Base-by-base conservation (phyloP, 2,113 vertebrate species). In the Dasypus novemcinctus region DNA sequence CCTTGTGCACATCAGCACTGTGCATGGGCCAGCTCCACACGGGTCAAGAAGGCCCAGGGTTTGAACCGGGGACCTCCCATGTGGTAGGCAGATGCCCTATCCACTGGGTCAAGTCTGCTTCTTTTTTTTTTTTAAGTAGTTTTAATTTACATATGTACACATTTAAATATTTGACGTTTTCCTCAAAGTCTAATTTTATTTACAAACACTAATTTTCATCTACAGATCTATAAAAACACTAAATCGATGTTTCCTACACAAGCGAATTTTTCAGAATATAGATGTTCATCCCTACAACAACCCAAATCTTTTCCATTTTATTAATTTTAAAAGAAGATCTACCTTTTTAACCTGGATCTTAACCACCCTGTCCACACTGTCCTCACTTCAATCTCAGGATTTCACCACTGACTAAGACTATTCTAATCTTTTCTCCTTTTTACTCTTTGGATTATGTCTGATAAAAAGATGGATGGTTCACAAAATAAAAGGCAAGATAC, bases 71-170 rank as follows among this genome's bases (percentile, higher is more conserved):
- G n/a, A n/a, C n/a, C n/a, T n/a, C n/a, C n/a, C n/a, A n/a, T n/a
- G n/a, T n/a, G n/a, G n/a, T n/a, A n/a, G n/a, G n/a, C n/a, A n/a
- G n/a, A n/a, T n/a, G n/a, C n/a, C n/a, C n/a, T n/a, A n/a, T n/a
- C n/a, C n/a, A n/a, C n/a, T n/a, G n/a, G n/a, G n/a, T n/a, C n/a
- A n/a, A n/a, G n/a, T n/a, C n/a, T n/a, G n/a, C n/a, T n/a, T n/a
- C n/a, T n/a, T n/a, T n/a, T n/a, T n/a, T n/a, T n/a, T n/a, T n/a
- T n/a, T n/a, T n/a, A n/a, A n/a, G n/a, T n/a, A 87, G 38, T 49
- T 75, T 90, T 85, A 87, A 82, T 87, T 92, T 87, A 92, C 90
- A 90, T 33, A 17, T 90, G 17, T 23, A 87, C 7, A 76, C 61
- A 23, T 31, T 20, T 76, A 92, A 87, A 81, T 76, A 14, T 49